These are phyloP conservation scores for Torymus aiolomorphi DNA, from an alignment of 2,888 invertebrate genomes.

Conservation along the genomic window DNA sequence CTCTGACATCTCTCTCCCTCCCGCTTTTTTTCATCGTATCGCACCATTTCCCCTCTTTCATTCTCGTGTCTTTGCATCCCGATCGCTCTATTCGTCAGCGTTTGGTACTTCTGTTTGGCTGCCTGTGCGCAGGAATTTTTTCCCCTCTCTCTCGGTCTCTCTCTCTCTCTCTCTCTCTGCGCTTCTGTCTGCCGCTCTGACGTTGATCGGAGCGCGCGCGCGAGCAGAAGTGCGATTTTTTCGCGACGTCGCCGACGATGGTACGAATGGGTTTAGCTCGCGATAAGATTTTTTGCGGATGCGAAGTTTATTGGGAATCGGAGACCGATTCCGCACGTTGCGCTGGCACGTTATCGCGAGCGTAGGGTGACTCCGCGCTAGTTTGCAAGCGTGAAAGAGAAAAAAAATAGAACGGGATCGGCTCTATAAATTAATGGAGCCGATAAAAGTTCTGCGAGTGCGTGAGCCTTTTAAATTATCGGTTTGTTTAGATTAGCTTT, in stretches of 20 bases:
- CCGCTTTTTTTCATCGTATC: not conserved
- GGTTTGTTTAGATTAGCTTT: constrained; percentile 10
- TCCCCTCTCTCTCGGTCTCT: not conserved
- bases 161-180: not conserved
- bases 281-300: constrained; percentile 55
- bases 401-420: constrained; percentile 46
- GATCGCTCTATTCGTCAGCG: too few relatives aligned
- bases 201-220: constrained; percentile 27
- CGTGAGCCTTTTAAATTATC: constrained; percentile 41
- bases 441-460: constrained; percentile 7
- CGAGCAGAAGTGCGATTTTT: constrained; percentile 48
- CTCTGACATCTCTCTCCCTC: constrained; percentile 17
- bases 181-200: constrained; percentile 21
- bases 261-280: constrained; percentile 35
- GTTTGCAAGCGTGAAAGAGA: not conserved
- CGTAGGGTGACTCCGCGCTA: constrained; percentile 13
- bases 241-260: constrained; percentile 37
- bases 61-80: not conserved
- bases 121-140: too few relatives aligned
- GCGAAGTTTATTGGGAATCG: constrained; percentile 54
- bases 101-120: too few relatives aligned
- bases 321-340: constrained; percentile 42
- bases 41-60: too few relatives aligned
- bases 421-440: constrained; percentile 43
- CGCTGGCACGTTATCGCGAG: constrained; percentile 34